Evolutionary conservation across 2,797 vertebrate genomes (phyloP), one percentile per base, ranked within the genome.

Genomic region (Liasis olivaceus): DNA sequence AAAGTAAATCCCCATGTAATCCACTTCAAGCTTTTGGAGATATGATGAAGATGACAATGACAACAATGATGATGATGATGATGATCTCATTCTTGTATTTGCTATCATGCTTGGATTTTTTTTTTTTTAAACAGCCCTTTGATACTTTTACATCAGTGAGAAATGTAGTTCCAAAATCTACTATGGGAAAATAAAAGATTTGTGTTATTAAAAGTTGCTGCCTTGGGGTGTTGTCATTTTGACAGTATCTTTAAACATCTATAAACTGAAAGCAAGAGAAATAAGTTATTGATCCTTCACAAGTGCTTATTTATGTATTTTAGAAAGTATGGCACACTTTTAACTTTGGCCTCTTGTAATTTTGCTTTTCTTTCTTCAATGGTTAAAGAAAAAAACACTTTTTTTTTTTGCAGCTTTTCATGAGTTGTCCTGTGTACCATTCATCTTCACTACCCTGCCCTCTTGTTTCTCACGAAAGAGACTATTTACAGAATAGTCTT

Each of bases 211-310:
- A 12, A 95, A 89, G 36, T 81, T 93, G 85, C 87, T 94, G 93
- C 87, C 94, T 93, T 62, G 63, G 51, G 90, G 59, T 94, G 77
- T 85, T 20, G 3, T 93, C 15, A 0, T 24, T 59, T 89, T 85
- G 90, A 87, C 85, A 93, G 88, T 91, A 94, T 91, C 90, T 95
- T 95, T 93, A 94, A 96, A 88, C 15, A 94, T 51, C 63, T 60
- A 15, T 84, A 88, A 93, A 91, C 5, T 26, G 81, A 94, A 94
- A 93, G 69, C 92, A 88, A 91, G 66, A 93, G 86, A 93, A 95
- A 95, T 87, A 94, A 90, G 84, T 59, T 93, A 95, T 93, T 94
- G 95, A 96, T 96, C 91, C 86, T 89, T 93, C 62, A 90, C 89
- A 31, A 90, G n/a, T 2, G 0, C 31, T 7, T 36, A 89, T 95